Base-by-base conservation (phyloP, 1,140 invertebrate species). In the Scaptomyza graminum region DNA sequence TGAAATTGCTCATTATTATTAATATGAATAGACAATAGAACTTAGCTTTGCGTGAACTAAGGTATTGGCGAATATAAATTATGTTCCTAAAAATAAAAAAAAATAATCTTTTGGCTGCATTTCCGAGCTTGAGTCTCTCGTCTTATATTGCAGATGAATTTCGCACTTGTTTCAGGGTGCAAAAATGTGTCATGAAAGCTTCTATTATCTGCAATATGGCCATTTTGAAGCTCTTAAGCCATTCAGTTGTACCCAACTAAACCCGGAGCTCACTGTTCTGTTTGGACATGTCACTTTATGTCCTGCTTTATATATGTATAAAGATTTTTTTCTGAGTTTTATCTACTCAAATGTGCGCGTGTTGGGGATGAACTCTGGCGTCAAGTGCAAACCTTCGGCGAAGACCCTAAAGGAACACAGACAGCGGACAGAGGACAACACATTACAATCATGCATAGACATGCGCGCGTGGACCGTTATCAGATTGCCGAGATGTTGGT, bases 331-430 rank as follows among this genome's bases (percentile, higher is more conserved):
- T 31, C 25, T 18, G 9, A 34, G 28, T 37, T 34, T 18, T 13
- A 18, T 41, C 47, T 56, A 25, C 12, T 22, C 7, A 18, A 7
- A 7, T 68, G 44, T 71, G 59, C 61, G 61, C 44, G 44, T 50
- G 9, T 47, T 34, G 55, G 55, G 60, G 63, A 49, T 54, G 57
- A 61, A 15, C 43, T n/a, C 25, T 77, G 79, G 69, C 74, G 74
- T 64, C 73, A 80, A 51, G 50, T 22, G 55, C 56, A 55, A 63
- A 72, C 49, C 52, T 70, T 65, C 44, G 41, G 50, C 55, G 51
- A 76, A 78, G 66, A 74, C 67, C 64, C 72, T 79, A 84, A 85
- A 84, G 80, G 79, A 84, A 84, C 66, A 76, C 8, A 8, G 8
- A 9, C 31, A 34, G 7, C 2, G 31, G 31, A 34, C 31, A 34